Conservation (phyloP, 1,140 invertebrate species). For the Sitodiplosis mosellana region DNA sequence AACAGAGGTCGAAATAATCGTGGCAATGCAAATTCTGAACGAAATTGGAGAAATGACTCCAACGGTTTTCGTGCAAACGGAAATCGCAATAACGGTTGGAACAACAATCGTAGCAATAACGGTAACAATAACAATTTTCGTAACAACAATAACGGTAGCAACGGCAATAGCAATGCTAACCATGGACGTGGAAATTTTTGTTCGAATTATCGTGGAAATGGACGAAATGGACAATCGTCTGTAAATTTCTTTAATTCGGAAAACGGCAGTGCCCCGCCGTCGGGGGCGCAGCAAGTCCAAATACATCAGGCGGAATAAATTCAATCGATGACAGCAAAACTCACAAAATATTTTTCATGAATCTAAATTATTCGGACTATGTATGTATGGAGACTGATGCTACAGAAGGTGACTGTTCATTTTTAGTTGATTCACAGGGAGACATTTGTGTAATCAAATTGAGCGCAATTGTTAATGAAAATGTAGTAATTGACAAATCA, state of each 20-base stretch:
- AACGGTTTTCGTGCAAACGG: not conserved
- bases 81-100: too few species aligned
- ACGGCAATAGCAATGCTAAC: not conserved
- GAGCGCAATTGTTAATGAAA: not conserved
- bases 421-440: not conserved
- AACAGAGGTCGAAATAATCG: too few species aligned
- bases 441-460: not conserved
- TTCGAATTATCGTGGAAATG: too few species aligned
- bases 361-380: not conserved
- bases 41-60: not conserved
- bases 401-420: not conserved
- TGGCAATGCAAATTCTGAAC: too few species aligned
- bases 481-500: not conserved
- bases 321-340: not conserved
- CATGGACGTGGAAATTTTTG: not conserved
- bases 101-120: too few species aligned
- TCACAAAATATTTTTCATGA: not conserved
- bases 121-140: too few species aligned
- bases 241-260: too few species aligned
- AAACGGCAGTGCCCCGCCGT: too few species aligned
- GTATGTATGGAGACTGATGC: too few species aligned
- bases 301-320: not conserved
- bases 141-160: not conserved
- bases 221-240: too few species aligned
- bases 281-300: not conserved